Evolutionary conservation across 2,888 invertebrate genomes (phyloP).

Genomic region (Megastigmus dorsalis): DNA sequence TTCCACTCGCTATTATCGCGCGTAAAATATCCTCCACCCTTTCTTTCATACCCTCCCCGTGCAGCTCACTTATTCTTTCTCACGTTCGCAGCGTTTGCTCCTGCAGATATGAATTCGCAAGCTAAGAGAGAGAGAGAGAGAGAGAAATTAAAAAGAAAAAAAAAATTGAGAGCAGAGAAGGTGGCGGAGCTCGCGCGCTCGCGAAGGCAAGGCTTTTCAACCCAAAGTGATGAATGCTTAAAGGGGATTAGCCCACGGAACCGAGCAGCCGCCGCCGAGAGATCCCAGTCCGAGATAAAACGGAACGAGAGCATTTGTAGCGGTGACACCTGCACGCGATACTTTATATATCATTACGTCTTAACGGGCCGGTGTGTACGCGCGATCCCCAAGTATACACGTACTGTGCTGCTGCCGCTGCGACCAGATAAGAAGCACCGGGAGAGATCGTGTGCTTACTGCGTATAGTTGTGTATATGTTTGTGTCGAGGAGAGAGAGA

Average conservation of each 20-base stretch:
- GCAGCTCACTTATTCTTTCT: conserved; percentile 28
- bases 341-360: conserved; percentile 63
- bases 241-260: conserved; percentile 38
- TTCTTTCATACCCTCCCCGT: background rate
- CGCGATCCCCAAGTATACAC: background rate
- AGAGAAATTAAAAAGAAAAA: conserved; percentile 21
- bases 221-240: conserved; percentile 47
- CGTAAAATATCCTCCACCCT: background rate
- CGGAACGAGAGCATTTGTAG: conserved; percentile 63
- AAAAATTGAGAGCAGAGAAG: background rate
- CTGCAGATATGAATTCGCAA: conserved; percentile 14
- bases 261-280: conserved; percentile 14
- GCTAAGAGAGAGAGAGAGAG: conserved; percentile 14
- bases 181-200: background rate
- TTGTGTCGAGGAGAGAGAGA: too few relatives aligned
- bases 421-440: too few relatives aligned
- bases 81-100: too few relatives aligned
- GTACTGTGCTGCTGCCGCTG: too few relatives aligned
- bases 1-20: background rate
- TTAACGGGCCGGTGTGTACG: conserved; percentile 23
- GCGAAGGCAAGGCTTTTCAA: conserved; percentile 31
- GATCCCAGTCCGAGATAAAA: conserved; percentile 29
- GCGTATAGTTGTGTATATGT: too few relatives aligned
- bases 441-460: too few relatives aligned
- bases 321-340: conserved; percentile 69